Evolutionary conservation across 2,113 vertebrate species (phyloP), one percentile per base, ranked within the genome.

Genomic region (Nibea coibor): DNA sequence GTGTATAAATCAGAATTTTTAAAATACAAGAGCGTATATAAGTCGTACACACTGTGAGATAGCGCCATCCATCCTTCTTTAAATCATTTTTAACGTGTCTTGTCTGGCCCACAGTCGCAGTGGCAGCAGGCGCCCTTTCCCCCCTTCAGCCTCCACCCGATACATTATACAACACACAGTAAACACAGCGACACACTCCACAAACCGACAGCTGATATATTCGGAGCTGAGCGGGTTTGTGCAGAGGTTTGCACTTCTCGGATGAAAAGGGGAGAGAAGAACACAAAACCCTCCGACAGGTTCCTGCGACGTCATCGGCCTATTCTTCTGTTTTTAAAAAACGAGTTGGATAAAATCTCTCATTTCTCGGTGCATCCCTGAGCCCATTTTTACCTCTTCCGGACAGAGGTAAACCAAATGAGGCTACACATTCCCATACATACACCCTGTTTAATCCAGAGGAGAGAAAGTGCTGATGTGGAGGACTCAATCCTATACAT

Each of bases 371-470:
- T 65, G 42, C 70, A 17, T 75, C 54, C 57, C 16, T 0, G 51
- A 70, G 8, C 50, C 47, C 54, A 48, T 84, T 79, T 64, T 84
- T 70, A 53, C 48, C 39, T 76, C 39, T 71, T 43, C 59, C 64
- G 75, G 73, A 35, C 63, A 77, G 73, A 22, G 20, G 67, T 61
- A 80, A 75, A 84, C 68, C 65, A 78, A 68, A 80, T 26, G 57
- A 75, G 86, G 75, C 48, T 8, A 78, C 53, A 10, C 68, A 24
- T 39, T 76, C 59, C 35, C 10, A 45, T 10, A 65, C 61, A 54
- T 3, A 50, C 1, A 39, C 24, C 11, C 14, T 22, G 26, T 83
- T 80, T 70, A 67, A 77, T 58, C 71, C 69, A 42, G 22, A n/a
- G 28, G 22, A 15, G 43, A 68, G 76, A 74, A 58, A 71, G 35